Conservation (phyloP, 2,797 vertebrate genomes). For the Sebastes aleutianus region DNA sequence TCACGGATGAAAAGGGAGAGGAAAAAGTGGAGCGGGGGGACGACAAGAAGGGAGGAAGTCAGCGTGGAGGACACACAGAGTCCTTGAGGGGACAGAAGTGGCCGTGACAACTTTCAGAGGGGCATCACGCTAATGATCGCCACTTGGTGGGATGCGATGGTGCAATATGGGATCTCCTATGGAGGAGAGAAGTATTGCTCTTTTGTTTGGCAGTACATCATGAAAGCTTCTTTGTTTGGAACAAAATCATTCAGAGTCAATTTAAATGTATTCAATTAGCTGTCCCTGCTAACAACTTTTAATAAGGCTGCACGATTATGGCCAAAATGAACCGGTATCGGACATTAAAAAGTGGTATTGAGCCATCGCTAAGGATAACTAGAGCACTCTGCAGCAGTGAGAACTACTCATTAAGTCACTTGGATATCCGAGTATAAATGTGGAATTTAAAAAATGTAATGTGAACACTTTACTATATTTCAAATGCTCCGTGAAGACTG, state of each 20-base stretch:
- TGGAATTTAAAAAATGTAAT: no score
- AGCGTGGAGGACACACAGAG: conserved; percentile 26
- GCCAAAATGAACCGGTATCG: not conserved
- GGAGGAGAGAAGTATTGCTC: not conserved
- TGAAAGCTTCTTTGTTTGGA: not conserved
- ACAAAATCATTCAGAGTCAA: not conserved
- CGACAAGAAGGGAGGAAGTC: conserved; percentile 38
- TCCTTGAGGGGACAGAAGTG: conserved; percentile 35
- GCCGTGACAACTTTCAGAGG: conserved; percentile 34
- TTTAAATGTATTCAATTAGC: not conserved
- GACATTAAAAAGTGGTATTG: no score
- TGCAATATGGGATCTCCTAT: not conserved
- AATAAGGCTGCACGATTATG: no score
- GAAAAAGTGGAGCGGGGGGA: not conserved
- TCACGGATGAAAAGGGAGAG: conserved; percentile 20
- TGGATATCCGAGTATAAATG: no score
- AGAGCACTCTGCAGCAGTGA: no score
- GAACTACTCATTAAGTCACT: no score
- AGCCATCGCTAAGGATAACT: no score
- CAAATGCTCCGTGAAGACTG: not conserved
- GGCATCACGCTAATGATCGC: conserved; percentile 31
- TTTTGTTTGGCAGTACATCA: not conserved
- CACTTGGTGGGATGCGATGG: not conserved
- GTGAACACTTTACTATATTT: not conserved
- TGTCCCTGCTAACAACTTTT: not conserved